These are phyloP conservation scores for Drosophila biarmipes DNA, from an alignment of 1,140 invertebrate species.

Conservation along the genomic window DNA sequence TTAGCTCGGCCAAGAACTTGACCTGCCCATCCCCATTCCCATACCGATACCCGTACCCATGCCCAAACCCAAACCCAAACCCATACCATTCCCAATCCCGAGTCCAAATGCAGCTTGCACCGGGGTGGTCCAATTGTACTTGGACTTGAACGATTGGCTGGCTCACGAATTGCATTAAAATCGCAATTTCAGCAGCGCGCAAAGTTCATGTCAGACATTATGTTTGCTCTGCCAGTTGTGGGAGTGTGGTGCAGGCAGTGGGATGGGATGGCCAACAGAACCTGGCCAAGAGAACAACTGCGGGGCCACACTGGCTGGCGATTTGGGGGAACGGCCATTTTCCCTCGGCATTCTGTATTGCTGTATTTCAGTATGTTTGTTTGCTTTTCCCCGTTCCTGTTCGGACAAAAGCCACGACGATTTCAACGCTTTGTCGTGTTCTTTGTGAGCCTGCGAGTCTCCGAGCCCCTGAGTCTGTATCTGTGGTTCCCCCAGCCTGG, in stretches of 20 bases:
- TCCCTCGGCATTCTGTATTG: slow-evolving; percentile 21
- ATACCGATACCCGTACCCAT: slow-evolving; percentile 27
- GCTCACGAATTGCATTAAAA: slow-evolving; percentile 84
- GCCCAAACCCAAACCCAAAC: slow-evolving; percentile 3
- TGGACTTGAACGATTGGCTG: slow-evolving; percentile 79
- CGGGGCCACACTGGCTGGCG: slow-evolving; percentile 74
- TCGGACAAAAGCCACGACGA: slow-evolving; percentile 80
- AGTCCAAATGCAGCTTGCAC: slow-evolving; percentile 20
- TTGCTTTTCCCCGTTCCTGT: slow-evolving; percentile 29
- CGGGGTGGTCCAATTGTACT: slow-evolving; percentile 81
- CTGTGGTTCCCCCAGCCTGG: slow-evolving; percentile 10
- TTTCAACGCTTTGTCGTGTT: slow-evolving; percentile 84
- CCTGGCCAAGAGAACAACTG: slow-evolving; percentile 5
- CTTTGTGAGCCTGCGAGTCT: slow-evolving; percentile 45
- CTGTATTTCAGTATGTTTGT: slow-evolving; percentile 32
- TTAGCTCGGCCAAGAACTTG: slow-evolving; percentile 15
- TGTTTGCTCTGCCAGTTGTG: slow-evolving; percentile 69
- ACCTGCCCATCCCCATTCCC: slow-evolving; percentile 34
- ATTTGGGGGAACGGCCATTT: slow-evolving; percentile 74
- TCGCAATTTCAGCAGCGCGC: slow-evolving; percentile 83
- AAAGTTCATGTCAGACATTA: slow-evolving; percentile 84
- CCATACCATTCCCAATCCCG: slow-evolving; percentile 17
- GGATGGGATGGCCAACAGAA: slow-evolving; percentile 11
- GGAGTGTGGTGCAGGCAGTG: slow-evolving; percentile 23
- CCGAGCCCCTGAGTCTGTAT: slow-evolving; percentile 21